Percentiles rank a stretch among this genome's conserved stretches.
phyloP scores from a whole-genome alignment of 2,797 vertebrate species.

The Mergus octosetaceus region DNA sequence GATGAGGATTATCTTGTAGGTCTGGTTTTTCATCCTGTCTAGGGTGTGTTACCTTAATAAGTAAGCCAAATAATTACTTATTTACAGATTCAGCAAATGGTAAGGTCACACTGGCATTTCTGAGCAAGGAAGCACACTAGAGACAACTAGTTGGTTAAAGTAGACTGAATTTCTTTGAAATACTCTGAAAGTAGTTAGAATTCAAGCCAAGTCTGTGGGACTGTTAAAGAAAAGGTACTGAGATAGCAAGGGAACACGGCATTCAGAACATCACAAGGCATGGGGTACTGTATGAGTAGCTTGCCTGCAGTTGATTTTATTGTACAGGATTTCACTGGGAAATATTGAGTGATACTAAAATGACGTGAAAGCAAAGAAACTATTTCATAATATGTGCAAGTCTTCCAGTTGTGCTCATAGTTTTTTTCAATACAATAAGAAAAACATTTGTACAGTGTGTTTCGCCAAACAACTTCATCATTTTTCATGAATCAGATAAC shows the following conservation, averaged over 20 bases:
- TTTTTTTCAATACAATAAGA: not conserved
- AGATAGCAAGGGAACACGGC: not conserved
- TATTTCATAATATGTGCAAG: slow-evolving; percentile 20
- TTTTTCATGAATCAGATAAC: slow-evolving; percentile 14
- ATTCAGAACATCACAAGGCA: not conserved
- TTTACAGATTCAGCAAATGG: slow-evolving; percentile 80
- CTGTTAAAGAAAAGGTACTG: not conserved
- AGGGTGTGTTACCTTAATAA: slow-evolving; percentile 81
- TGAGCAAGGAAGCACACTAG: slow-evolving; percentile 14
- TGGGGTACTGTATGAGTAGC: not conserved
- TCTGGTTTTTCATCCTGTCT: slow-evolving; percentile 78
- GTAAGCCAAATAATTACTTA: slow-evolving; percentile 82
- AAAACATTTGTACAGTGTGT: slow-evolving; percentile 21
- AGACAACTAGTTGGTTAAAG: not conserved
- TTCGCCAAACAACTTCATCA: slow-evolving; percentile 9
- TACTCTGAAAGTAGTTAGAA: not conserved
- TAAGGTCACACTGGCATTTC: slow-evolving; percentile 58
- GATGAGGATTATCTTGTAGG: slow-evolving; percentile 80
- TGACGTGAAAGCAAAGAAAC: not conserved
- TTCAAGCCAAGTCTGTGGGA: not conserved
- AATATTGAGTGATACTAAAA: slow-evolving; percentile 9
- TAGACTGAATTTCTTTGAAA: not conserved
- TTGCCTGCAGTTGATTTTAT: not conserved
- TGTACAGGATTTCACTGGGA: slow-evolving; percentile 13
- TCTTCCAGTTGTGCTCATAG: slow-evolving; percentile 14